Conservation (phyloP, 2,888 invertebrate species). For the Dyspetes luteomarginatus region DNA sequence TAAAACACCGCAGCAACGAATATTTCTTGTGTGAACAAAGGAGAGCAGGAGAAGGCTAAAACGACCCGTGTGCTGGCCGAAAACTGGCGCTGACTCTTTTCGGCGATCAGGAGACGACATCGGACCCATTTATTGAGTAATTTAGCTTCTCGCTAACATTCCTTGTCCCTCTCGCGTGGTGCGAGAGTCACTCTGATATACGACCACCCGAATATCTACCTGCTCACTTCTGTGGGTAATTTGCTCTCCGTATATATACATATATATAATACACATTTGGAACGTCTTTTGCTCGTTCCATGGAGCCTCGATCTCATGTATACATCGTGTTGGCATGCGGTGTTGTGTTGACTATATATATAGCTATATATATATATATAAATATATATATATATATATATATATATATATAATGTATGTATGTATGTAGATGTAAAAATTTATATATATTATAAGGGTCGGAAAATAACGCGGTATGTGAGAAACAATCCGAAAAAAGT, state of each 20-base stretch:
- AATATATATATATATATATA: background rate
- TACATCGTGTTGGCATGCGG: constrained; percentile 69
- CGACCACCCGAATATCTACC: constrained; percentile 71
- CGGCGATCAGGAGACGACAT: constrained; percentile 39
- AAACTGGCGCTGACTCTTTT: constrained; percentile 20
- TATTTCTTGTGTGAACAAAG: constrained; percentile 58
- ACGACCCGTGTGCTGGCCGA: constrained; percentile 44
- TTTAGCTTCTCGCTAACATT: constrained; percentile 70
- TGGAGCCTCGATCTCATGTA: constrained; percentile 64
- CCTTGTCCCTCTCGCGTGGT: constrained; percentile 63
- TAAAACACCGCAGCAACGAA: constrained; percentile 34
- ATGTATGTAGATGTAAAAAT: too few species aligned
- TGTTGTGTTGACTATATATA: constrained; percentile 3
- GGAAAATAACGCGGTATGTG: too few species aligned
- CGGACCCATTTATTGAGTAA: constrained; percentile 68
- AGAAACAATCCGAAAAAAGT: too few species aligned
- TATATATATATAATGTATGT: background rate
- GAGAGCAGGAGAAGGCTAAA: constrained; percentile 37
- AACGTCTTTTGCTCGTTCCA: constrained; percentile 33
- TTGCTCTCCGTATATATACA: constrained; percentile 19
- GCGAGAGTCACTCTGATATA: constrained; percentile 67
- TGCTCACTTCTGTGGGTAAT: constrained; percentile 65
- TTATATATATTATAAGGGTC: too few species aligned
- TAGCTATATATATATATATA: constrained; percentile 6
- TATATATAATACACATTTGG: background rate